Evolutionary conservation across 1,140 invertebrate species (phyloP).

Genomic region (Heliconius nattereri): DNA sequence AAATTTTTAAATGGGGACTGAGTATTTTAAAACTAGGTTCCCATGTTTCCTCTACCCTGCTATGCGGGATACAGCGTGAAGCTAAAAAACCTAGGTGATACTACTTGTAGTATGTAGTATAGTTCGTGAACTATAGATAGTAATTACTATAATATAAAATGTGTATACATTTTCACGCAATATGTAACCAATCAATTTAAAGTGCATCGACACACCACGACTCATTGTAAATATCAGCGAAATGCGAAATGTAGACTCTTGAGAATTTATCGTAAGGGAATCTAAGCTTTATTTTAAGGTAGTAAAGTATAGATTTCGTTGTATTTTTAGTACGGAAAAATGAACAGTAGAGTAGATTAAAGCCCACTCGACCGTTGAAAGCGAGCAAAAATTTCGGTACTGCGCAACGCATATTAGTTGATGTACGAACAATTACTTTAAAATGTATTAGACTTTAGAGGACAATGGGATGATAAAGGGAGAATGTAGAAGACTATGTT

Average conservation of each 20-base stretch:
- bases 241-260: background rate
- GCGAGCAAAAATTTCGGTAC: constrained; percentile 22
- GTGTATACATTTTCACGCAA: constrained; percentile 2
- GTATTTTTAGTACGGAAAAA: constrained; percentile 5
- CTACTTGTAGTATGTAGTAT: too few species aligned
- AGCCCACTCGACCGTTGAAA: constrained; percentile 24
- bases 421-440: background rate
- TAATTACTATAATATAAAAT: constrained; percentile 14
- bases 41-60: too few species aligned
- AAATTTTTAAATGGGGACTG: too few species aligned
- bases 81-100: background rate
- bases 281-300: background rate
- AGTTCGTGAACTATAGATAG: background rate
- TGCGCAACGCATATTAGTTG: background rate
- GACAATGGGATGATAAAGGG: too few species aligned
- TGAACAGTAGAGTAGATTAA: constrained; percentile 38
- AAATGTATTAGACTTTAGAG: too few species aligned
- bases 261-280: constrained; percentile 10
- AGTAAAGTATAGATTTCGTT: background rate
- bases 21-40: too few species aligned
- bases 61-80: background rate
- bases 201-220: constrained; percentile 32
- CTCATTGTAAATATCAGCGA: constrained; percentile 32
- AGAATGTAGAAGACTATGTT: too few species aligned
- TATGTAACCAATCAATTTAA: constrained; percentile 35